phyloP scores from a whole-genome alignment of 2,888 invertebrate species.

The Mystacides longicornis region DNA sequence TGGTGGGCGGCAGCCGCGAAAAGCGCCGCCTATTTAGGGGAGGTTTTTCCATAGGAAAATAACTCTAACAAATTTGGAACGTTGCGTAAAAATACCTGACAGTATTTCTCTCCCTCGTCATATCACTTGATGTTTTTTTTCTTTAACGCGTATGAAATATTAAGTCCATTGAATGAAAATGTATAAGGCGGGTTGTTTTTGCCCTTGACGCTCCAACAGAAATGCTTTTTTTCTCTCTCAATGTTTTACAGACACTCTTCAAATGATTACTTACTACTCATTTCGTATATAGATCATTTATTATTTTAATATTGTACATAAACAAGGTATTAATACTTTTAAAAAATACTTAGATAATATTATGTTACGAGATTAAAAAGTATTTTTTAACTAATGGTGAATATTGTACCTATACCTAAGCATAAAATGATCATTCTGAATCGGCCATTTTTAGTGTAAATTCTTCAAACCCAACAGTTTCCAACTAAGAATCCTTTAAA shows the following conservation, averaged over 20 bases:
- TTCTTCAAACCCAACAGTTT: too few species aligned
- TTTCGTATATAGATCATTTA: neutral
- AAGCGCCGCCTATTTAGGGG: conserved; percentile 11
- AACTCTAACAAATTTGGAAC: conserved; percentile 3
- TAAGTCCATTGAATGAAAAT: conserved; percentile 1
- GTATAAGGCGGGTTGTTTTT: neutral
- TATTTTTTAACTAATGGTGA: too few species aligned
- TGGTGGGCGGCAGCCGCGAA: conserved; percentile 28
- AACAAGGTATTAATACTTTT: too few species aligned
- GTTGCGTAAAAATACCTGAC: conserved; percentile 2
- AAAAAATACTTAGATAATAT: too few species aligned
- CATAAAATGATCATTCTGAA: too few species aligned
- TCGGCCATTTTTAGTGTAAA: too few species aligned
- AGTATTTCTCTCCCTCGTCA: neutral
- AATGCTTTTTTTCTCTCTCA: neutral
- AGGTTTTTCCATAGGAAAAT: conserved; percentile 4
- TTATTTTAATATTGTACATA: too few species aligned
- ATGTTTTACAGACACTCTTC: too few species aligned
- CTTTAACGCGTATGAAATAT: neutral
- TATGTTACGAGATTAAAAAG: too few species aligned
- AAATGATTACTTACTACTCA: neutral
- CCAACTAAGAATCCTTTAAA: too few species aligned
- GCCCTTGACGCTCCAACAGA: neutral
- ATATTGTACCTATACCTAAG: too few species aligned
- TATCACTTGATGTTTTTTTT: neutral